Percentiles rank a stretch among this genome's conserved stretches.
Evolutionary conservation across 2,113 vertebrate species (phyloP).

Genomic region (Amblyopsis rosae): DNA sequence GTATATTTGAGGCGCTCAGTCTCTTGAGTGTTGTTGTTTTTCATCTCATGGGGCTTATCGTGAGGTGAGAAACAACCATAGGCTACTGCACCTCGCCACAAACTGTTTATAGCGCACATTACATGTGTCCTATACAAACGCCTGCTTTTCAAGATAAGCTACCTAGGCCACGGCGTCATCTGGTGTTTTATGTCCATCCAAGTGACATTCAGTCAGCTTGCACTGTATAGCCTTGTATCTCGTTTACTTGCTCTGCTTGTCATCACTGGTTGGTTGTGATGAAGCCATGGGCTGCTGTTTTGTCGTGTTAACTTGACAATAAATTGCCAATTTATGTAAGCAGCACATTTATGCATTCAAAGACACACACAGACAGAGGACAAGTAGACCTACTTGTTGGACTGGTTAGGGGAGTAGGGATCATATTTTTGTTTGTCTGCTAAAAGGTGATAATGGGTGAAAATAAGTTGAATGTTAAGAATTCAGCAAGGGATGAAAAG

Average conservation of each 20-base stretch:
- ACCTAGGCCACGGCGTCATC: no score
- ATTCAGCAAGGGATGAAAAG: constrained; percentile 5
- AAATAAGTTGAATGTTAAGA: no score
- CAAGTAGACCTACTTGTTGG: background rate
- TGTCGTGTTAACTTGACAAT: constrained; percentile 18
- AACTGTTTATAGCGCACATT: background rate
- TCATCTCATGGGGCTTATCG: background rate
- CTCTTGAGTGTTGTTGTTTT: background rate
- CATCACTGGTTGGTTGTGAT: constrained; percentile 9
- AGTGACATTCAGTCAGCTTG: background rate
- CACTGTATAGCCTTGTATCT: constrained; percentile 18
- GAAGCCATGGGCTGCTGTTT: constrained; percentile 1
- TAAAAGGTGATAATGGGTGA: background rate
- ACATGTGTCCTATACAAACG: background rate
- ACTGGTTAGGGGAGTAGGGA: background rate
- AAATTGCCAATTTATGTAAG: background rate
- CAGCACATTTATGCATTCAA: background rate
- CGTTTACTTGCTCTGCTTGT: constrained; percentile 36
- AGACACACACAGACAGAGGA: no score
- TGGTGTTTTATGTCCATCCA: no score
- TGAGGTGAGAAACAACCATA: constrained; percentile 1
- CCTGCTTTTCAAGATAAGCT: no score
- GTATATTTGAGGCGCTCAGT: background rate
- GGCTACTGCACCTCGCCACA: background rate
- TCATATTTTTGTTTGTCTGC: constrained; percentile 1